Conservation (phyloP, 2,888 invertebrate species). For the Athripsodes cinereus region DNA sequence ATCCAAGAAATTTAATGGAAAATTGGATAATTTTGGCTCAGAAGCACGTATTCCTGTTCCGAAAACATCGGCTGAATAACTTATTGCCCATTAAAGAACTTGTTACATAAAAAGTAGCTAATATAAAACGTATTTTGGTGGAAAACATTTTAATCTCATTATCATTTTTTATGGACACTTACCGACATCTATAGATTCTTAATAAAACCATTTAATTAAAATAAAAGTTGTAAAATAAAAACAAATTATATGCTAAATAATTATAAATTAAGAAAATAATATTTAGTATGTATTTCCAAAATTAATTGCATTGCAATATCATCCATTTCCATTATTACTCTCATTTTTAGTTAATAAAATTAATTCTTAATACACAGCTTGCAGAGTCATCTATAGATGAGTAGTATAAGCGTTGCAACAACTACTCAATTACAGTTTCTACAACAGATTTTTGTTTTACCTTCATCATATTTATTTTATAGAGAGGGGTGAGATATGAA, state of each 20-base stretch:
- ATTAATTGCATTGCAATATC: not conserved
- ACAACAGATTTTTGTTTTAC: too few relatives aligned
- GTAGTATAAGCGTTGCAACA: slow-evolving; percentile 9
- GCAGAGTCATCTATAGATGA: not conserved
- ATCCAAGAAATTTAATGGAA: slow-evolving; percentile 24
- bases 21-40: slow-evolving; percentile 25
- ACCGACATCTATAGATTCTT: slow-evolving; percentile 3
- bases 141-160: not conserved
- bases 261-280: not conserved
- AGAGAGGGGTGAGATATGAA: too few relatives aligned
- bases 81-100: slow-evolving; percentile 20
- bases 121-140: not conserved
- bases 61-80: slow-evolving; percentile 23
- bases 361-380: not conserved
- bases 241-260: not conserved
- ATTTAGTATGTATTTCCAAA: not conserved
- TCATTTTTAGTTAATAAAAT: not conserved
- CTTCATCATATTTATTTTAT: too few relatives aligned
- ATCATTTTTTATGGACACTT: not conserved
- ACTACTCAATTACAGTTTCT: too few relatives aligned
- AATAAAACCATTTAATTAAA: not conserved
- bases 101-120: not conserved
- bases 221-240: not conserved
- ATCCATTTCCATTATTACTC: not conserved
- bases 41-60: slow-evolving; percentile 19